Evolutionary conservation across 2,888 invertebrate genomes (phyloP).

Genomic region (Caenorhabditis sp.): DNA sequence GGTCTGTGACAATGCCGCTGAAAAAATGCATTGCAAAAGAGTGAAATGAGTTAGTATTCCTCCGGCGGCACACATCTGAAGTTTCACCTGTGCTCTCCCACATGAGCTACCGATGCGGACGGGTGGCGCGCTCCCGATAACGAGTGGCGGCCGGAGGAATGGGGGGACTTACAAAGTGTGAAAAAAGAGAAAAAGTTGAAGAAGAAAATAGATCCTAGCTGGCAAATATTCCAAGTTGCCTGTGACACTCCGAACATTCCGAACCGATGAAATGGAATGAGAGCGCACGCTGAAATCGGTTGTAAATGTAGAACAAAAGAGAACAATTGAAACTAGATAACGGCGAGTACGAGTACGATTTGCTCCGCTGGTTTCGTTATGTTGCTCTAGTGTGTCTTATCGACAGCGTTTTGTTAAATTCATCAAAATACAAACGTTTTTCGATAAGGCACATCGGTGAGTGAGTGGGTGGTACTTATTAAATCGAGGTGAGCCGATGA

Average conservation of each 20-base stretch:
- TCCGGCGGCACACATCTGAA: slow-evolving; percentile 76
- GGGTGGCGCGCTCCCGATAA: not conserved
- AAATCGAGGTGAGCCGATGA: too few relatives aligned
- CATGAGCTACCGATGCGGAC: slow-evolving; percentile 75
- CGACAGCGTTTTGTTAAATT: not conserved
- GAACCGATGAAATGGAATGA: too few relatives aligned
- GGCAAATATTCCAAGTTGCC: slow-evolving; percentile 47
- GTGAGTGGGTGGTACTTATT: too few relatives aligned
- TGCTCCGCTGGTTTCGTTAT: too few relatives aligned
- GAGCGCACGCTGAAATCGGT: not conserved
- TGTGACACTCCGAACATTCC: slow-evolving; percentile 18
- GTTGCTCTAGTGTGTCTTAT: too few relatives aligned
- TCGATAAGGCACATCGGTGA: too few relatives aligned
- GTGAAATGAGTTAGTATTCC: not conserved
- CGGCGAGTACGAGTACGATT: too few relatives aligned
- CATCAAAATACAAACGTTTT: too few relatives aligned
- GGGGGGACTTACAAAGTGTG: slow-evolving; percentile 42
- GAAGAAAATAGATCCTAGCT: slow-evolving; percentile 50
- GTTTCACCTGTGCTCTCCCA: slow-evolving; percentile 79
- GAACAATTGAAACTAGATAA: too few relatives aligned
- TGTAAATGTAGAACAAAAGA: too few relatives aligned
- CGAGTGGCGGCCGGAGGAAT: too few relatives aligned
- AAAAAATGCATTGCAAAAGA: slow-evolving; percentile 12
- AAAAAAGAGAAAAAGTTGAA: slow-evolving; percentile 57
- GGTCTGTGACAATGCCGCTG: slow-evolving; percentile 53